Evolutionary conservation across 1,140 invertebrate genomes (phyloP), one percentile per base, ranked within the genome.

Genomic region (Schlechtendalia chinensis): DNA sequence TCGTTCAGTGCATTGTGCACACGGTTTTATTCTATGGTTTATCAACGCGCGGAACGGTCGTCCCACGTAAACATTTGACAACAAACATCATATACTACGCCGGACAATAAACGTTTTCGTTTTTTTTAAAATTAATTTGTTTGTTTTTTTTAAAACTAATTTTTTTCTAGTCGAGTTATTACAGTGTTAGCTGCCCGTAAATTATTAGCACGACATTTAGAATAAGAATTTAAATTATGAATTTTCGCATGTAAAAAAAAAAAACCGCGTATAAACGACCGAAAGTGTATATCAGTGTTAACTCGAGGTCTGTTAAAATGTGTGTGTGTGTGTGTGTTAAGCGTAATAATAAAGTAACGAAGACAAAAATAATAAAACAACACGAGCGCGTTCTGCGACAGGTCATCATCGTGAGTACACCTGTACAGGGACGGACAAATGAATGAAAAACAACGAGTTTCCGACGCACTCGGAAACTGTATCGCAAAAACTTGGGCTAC

Each of bases 91-190:
- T 61, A 17, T 50, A 32, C 61, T 63, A 67, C n/a, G 65, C 32
- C 65, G n/a, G 65, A 67, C 65, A 67, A 67, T 67, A 67, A 67
- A 32, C 16, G n/a, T 67, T 67, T n/a, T 65, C 22, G 0, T 67
- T 67, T 67, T 45, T 67, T 67, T 1, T 22, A n/a, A n/a, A n/a
- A n/a, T n/a, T n/a, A n/a, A n/a, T n/a, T n/a, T n/a, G n/a, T n/a
- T n/a, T n/a, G n/a, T n/a, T n/a, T n/a, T n/a, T n/a, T n/a, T n/a
- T n/a, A n/a, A n/a, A n/a, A n/a, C n/a, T n/a, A n/a, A n/a, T n/a
- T 65, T 39, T 10, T 32, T 39, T 45, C n/a, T 22, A 67, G 14
- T 47, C 39, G 11, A 45, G 39, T 45, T 24, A 12, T 67, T n/a
- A 67, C 11, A 39, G 22, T 22, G 39, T 39, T 39, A 45, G 32